A percentile compares a stretch with the other conserved stretches of the same genome.
Conservation (phyloP, 2,888 invertebrate genomes). For the Ornithoptera priamus region DNA sequence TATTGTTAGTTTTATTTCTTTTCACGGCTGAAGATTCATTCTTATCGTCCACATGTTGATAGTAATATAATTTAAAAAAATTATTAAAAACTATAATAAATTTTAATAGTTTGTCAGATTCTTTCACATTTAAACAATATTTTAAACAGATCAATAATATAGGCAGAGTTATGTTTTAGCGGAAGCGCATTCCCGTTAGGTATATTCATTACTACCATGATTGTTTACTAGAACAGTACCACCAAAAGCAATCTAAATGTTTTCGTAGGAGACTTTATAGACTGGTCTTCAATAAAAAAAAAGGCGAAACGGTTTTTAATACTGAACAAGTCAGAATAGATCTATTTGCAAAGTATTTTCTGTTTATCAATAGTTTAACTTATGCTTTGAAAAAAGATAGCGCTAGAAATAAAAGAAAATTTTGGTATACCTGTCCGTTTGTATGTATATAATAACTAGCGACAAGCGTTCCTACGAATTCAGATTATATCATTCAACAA, state of each 20-base stretch:
- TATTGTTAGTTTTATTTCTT: background rate
- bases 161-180: background rate
- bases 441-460: background rate
- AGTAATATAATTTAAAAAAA: background rate
- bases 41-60: background rate
- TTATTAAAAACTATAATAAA: background rate
- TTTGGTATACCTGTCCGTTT: background rate
- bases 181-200: background rate
- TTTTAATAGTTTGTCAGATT: background rate
- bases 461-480: conserved; percentile 1
- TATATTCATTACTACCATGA: background rate
- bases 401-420: background rate
- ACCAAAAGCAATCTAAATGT: conserved; percentile 2
- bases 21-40: background rate
- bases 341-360: background rate
- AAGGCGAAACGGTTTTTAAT: background rate
- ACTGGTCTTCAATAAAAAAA: background rate
- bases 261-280: background rate
- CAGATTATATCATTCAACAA: background rate
- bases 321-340: background rate
- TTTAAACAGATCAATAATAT: background rate
- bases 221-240: conserved; percentile 1
- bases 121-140: background rate
- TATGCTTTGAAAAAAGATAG: background rate
- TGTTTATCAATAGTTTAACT: background rate